phyloP scores from a whole-genome alignment of 2,797 vertebrate species.

The Philypnodon macrostomus region DNA sequence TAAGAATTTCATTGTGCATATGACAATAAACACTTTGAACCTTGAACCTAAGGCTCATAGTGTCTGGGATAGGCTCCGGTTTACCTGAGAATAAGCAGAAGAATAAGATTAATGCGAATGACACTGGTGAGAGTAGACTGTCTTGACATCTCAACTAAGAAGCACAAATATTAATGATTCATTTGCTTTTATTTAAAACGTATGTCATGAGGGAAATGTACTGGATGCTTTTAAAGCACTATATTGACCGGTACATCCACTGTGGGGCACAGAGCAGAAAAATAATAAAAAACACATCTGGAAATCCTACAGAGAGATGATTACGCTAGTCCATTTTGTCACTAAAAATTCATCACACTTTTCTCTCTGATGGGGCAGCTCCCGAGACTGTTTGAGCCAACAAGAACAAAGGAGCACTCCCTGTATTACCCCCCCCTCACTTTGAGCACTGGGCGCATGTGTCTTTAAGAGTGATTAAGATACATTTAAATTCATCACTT shows the following conservation, averaged over 20 bases:
- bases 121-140: constrained; percentile 18
- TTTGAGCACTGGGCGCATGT: too few species aligned
- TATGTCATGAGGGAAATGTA: constrained; percentile 45
- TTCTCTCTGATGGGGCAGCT: constrained; percentile 68
- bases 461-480: too few species aligned
- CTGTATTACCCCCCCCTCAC: too few species aligned
- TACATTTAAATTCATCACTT: too few species aligned
- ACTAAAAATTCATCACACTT: constrained; percentile 82
- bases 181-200: constrained; percentile 77
- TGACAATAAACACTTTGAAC: too few species aligned
- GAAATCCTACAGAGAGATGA: constrained; percentile 69
- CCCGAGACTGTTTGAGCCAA: constrained; percentile 56
- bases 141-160: constrained; percentile 59
- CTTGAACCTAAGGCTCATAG: too few species aligned
- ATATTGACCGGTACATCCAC: constrained; percentile 39
- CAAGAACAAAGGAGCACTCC: constrained; percentile 43
- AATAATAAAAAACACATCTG: constrained; percentile 48
- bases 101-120: too few species aligned
- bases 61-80: too few species aligned
- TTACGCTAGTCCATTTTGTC: constrained; percentile 69
- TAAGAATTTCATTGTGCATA: too few species aligned
- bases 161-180: constrained; percentile 77
- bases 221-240: constrained; percentile 66
- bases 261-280: constrained; percentile 41
- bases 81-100: too few species aligned